Evolutionary conservation across 2,113 vertebrate species (phyloP).

Genomic region (Orientallactaga bullata): DNA sequence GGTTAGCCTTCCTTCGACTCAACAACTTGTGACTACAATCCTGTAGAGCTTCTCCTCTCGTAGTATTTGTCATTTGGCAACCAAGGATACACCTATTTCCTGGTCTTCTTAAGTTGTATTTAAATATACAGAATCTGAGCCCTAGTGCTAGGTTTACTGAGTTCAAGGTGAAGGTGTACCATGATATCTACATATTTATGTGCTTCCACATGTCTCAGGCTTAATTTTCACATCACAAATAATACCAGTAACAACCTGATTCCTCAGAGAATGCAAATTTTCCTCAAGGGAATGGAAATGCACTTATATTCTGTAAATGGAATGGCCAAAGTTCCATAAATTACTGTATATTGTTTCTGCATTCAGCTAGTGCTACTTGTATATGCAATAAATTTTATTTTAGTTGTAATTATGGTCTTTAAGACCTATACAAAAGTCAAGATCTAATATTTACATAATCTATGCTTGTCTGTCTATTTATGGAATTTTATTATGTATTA

Average conservation of each 20-base stretch:
- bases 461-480: not conserved
- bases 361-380: not conserved
- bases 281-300: not conserved
- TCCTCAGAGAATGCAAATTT: not conserved
- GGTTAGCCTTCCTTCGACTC: not conserved
- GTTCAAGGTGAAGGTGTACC: not conserved
- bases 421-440: not conserved
- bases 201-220: not conserved
- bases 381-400: not conserved
- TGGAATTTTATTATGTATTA: not conserved
- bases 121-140: not conserved
- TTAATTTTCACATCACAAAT: constrained; percentile 1
- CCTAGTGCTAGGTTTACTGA: not conserved
- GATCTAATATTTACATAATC: not conserved
- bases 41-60: not conserved
- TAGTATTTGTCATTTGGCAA: not conserved
- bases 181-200: not conserved
- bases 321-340: not conserved
- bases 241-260: not conserved
- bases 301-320: not conserved
- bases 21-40: not conserved
- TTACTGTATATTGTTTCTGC: not conserved
- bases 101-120: not conserved
- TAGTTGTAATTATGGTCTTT: not conserved
- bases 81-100: not conserved